Percentiles rank a stretch among this genome's conserved stretches.
These are phyloP conservation scores for Carassius carassius DNA, from an alignment of 2,113 vertebrate species.

Conservation along the genomic window DNA sequence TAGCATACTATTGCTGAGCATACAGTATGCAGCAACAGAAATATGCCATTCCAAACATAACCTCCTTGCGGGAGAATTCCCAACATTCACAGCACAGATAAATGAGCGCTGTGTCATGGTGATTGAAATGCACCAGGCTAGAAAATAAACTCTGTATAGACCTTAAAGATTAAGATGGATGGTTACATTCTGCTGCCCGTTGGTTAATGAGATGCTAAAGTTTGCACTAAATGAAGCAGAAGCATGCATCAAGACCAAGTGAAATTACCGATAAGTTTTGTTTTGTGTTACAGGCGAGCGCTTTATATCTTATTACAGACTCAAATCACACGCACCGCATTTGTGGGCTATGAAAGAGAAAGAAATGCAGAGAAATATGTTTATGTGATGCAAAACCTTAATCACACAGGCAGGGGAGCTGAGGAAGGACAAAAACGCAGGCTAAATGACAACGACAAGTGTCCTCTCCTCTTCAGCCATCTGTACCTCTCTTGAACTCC, in stretches of 20 bases:
- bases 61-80: too few relatives aligned
- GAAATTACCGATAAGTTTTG: conserved; percentile 5
- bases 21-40: neutral
- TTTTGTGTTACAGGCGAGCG: neutral
- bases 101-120: neutral
- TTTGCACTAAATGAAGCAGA: neutral
- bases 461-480: conserved; percentile 16
- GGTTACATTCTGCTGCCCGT: conserved; percentile 1
- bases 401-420: conserved; percentile 31
- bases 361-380: conserved; percentile 40
- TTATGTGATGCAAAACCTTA: conserved; percentile 37
- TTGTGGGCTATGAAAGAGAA: conserved; percentile 33
- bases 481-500: conserved; percentile 37
- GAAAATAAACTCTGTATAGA: conserved; percentile 27
- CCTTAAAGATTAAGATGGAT: conserved; percentile 26
- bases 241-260: neutral
- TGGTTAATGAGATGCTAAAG: neutral
- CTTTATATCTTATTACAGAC: neutral
- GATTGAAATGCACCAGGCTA: conserved; percentile 3
- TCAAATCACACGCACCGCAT: neutral
- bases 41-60: neutral
- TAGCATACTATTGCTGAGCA: neutral
- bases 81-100: neutral
- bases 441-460: conserved; percentile 33
- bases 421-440: conserved; percentile 35